Percentiles rank a stretch among this genome's conserved stretches.
Conservation (phyloP, 1,140 invertebrate genomes). For the Drosophila insularis region DNA sequence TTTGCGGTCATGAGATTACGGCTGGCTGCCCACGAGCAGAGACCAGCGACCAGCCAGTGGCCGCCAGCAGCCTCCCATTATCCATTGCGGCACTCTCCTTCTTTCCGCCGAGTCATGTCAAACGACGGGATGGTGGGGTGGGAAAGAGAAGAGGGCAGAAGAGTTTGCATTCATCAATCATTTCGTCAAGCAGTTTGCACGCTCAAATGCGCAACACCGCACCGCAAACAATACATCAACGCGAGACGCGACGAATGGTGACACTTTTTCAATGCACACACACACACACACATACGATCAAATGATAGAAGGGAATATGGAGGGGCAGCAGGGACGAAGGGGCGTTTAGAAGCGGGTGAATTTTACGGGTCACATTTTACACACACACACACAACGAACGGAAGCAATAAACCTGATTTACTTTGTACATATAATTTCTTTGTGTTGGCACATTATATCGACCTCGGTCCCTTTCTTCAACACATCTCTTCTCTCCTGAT, state of each 20-base stretch:
- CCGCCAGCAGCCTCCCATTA: neutral
- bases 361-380: conserved; percentile 7
- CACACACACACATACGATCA: neutral
- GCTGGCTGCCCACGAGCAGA: neutral
- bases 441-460: conserved; percentile 25
- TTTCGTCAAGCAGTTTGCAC: conserved; percentile 19
- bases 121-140: neutral
- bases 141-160: too few relatives aligned
- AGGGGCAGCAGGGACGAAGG: neutral
- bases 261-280: conserved; percentile 16
- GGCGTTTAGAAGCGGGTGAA: neutral
- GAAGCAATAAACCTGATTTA: conserved; percentile 55
- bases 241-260: conserved; percentile 14
- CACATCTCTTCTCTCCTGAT: neutral
- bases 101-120: neutral
- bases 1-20: conserved; percentile 17
- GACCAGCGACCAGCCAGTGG: neutral
- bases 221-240: conserved; percentile 19
- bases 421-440: conserved; percentile 31
- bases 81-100: neutral
- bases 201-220: conserved; percentile 17
- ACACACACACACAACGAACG: neutral
- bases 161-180: conserved; percentile 16
- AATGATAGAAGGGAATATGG: neutral
- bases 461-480: neutral